Percentiles rank a stretch among this genome's conserved stretches.
phyloP scores from a whole-genome alignment of 2,113 vertebrate genomes.

The Jacana jacana region DNA sequence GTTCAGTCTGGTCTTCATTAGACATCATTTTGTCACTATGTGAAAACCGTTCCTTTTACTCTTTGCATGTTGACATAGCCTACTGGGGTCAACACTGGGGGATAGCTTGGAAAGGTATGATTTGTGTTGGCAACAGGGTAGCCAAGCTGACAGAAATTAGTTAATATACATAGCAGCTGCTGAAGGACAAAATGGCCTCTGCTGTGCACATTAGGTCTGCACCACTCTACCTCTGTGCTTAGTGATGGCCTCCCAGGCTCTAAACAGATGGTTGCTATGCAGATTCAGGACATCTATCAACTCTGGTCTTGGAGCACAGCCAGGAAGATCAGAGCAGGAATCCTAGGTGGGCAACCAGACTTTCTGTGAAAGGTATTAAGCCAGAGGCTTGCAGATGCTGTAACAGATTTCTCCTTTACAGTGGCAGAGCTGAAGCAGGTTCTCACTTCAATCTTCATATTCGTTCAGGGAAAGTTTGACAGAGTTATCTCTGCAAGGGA shows the following conservation, averaged over 20 bases:
- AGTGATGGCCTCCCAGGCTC: neutral
- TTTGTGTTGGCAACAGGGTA: conserved; percentile 14
- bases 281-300: neutral
- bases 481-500: neutral
- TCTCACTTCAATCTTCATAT: neutral
- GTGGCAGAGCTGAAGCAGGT: neutral
- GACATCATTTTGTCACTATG: neutral
- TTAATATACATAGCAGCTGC: neutral
- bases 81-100: neutral
- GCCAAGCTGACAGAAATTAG: neutral
- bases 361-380: neutral
- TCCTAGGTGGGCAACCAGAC: neutral
- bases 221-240: neutral
- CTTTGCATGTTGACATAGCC: neutral
- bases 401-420: neutral
- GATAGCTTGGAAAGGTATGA: neutral
- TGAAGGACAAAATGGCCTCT: conserved; percentile 30
- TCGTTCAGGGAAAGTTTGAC: neutral
- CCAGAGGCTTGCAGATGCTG: neutral
- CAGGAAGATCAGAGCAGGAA: neutral
- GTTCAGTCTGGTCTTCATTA: neutral
- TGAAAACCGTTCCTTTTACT: neutral
- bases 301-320: neutral
- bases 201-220: neutral
- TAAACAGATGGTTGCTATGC: conserved; percentile 1